Percentiles rank a stretch among this genome's conserved stretches.
These are phyloP conservation scores for Propithecus coquereli DNA, from an alignment of 2,113 vertebrate genomes.

Conservation along the genomic window DNA sequence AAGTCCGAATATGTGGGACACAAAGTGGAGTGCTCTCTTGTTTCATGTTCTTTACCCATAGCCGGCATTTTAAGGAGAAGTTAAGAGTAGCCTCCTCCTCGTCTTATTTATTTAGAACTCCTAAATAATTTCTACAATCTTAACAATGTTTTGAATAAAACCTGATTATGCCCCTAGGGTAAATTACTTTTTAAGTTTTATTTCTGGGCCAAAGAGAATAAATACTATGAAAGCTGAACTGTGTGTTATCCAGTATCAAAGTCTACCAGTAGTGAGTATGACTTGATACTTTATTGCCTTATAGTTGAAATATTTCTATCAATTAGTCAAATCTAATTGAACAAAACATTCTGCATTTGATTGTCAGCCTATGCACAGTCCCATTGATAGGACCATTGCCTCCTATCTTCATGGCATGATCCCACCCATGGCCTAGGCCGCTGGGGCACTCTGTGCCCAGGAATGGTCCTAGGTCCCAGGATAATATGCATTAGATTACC, in stretches of 20 bases:
- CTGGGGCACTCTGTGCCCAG: neutral
- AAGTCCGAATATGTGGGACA: slow-evolving; percentile 55
- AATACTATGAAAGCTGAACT: slow-evolving; percentile 26
- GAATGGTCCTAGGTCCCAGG: neutral
- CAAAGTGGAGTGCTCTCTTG: slow-evolving; percentile 44
- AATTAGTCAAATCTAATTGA: neutral
- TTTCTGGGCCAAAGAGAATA: slow-evolving; percentile 25
- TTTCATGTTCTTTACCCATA: neutral
- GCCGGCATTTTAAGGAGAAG: slow-evolving; percentile 66
- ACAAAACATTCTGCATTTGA: neutral
- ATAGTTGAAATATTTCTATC: neutral
- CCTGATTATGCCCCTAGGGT: slow-evolving; percentile 40
- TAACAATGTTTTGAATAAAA: slow-evolving; percentile 54
- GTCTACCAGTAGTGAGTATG: neutral
- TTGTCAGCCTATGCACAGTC: neutral
- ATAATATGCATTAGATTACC: neutral
- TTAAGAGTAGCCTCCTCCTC: slow-evolving; percentile 51
- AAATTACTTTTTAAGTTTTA: neutral
- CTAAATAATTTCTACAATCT: slow-evolving; percentile 56
- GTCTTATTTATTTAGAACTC: slow-evolving; percentile 53
- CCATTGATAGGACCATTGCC: neutral
- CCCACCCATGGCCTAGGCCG: neutral
- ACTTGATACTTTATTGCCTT: neutral
- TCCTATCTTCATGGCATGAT: neutral
- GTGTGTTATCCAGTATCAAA: neutral